A percentile compares a stretch with the other conserved stretches of the same genome.
phyloP scores from a whole-genome alignment of 2,113 vertebrate genomes.

The Otolemur garnettii region DNA sequence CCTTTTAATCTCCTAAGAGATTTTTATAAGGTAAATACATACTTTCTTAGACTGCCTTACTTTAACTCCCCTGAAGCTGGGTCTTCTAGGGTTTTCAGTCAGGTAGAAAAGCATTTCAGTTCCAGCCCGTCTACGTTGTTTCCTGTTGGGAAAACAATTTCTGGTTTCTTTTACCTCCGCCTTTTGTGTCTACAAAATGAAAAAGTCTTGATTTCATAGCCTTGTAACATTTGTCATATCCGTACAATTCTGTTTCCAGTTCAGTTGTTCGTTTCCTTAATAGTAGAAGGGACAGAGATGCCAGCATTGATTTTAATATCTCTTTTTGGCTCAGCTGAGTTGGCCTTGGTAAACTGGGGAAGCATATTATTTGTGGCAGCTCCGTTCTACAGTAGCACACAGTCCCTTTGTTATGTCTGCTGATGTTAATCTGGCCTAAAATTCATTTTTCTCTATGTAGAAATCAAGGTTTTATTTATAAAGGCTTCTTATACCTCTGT shows the following conservation, averaged over 20 bases:
- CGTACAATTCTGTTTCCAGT: background rate
- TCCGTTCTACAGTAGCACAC: background rate
- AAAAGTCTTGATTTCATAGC: background rate
- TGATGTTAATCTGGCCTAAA: constrained; percentile 15
- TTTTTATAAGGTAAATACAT: background rate
- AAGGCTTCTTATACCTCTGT: background rate
- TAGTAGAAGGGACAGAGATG: background rate
- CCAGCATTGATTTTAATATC: background rate
- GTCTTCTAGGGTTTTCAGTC: background rate
- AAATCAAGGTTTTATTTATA: constrained; percentile 63
- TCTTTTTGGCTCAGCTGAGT: background rate
- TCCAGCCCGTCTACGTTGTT: background rate
- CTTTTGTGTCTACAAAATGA: background rate
- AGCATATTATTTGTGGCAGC: background rate
- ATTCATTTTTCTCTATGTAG: constrained; percentile 16
- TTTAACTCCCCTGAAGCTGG: background rate
- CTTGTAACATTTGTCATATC: background rate
- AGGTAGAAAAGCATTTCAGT: background rate
- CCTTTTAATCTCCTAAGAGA: background rate
- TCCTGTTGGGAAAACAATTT: background rate
- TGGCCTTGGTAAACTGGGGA: background rate
- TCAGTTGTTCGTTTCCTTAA: background rate
- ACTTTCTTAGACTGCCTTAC: background rate
- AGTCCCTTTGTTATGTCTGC: background rate
- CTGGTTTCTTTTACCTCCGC: constrained; percentile 22